phyloP scores from a whole-genome alignment of 2,888 invertebrate genomes.

The Acanthosepion pharaonis region DNA sequence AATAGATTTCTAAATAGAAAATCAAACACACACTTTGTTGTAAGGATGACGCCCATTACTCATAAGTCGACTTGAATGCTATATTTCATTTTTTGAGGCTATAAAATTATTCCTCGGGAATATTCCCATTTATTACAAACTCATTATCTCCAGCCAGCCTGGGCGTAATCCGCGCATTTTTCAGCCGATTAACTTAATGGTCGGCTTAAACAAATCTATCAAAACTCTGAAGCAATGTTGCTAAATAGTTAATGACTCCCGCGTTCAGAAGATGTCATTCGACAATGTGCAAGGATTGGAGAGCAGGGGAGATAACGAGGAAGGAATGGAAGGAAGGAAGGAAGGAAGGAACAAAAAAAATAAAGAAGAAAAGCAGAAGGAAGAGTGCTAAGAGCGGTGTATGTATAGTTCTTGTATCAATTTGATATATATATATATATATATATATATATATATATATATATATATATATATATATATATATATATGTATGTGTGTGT shows the following conservation, averaged over 20 bases:
- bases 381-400: neutral
- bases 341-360: neutral
- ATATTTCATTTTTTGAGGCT: neutral
- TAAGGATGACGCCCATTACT: neutral
- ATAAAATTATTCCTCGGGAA: constrained; percentile 2
- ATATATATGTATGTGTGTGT: too few species aligned
- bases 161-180: neutral
- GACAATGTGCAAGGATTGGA: neutral
- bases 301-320: neutral
- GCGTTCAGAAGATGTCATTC: neutral
- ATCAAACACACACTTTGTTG: neutral
- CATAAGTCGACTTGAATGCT: neutral
- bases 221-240: neutral
- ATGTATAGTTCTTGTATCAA: neutral
- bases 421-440: neutral
- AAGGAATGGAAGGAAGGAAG: neutral
- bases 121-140: neutral
- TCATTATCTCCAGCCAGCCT: neutral
- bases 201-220: constrained; percentile 33
- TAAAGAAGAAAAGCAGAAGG: neutral
- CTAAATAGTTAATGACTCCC: neutral
- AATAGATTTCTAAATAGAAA: neutral
- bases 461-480: neutral
- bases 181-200: constrained; percentile 33
- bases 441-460: neutral